Evolutionary conservation across 2,113 vertebrate species (phyloP).

Genomic region (Oryzias woworae): DNA sequence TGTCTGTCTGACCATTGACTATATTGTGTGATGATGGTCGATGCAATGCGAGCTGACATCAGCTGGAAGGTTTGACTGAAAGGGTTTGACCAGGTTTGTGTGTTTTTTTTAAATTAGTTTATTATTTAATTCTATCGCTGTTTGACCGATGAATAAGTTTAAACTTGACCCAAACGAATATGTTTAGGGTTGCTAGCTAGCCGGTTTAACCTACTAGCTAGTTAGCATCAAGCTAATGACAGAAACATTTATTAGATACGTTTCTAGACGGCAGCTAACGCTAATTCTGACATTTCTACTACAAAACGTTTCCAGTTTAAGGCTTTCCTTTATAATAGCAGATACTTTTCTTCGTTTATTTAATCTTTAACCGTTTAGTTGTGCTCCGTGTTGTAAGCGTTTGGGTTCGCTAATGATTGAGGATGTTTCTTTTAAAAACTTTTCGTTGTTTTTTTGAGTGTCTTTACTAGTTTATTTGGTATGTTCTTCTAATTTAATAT

Average conservation of each 20-base stretch:
- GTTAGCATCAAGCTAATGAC: not conserved
- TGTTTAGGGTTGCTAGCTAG: not conserved
- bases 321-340: no score
- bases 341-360: no score
- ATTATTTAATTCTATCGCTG: not conserved
- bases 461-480: no score
- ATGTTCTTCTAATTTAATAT: no score
- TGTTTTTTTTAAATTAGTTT: not conserved
- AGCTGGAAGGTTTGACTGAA: conserved; percentile 50
- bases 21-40: not conserved
- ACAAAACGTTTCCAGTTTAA: no score
- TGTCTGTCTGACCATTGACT: not conserved
- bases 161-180: no score
- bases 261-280: no score
- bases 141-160: not conserved
- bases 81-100: conserved; percentile 52
- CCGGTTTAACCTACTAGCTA: conserved; percentile 20
- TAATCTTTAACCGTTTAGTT: not conserved
- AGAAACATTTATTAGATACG: no score
- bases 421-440: not conserved
- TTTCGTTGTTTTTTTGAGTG: not conserved
- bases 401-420: not conserved
- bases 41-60: conserved; percentile 45
- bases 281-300: no score
- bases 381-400: not conserved